Percentiles rank a stretch among this genome's conserved stretches.
phyloP scores from a whole-genome alignment of 2,113 vertebrate genomes.

The Tonatia bakeri region DNA sequence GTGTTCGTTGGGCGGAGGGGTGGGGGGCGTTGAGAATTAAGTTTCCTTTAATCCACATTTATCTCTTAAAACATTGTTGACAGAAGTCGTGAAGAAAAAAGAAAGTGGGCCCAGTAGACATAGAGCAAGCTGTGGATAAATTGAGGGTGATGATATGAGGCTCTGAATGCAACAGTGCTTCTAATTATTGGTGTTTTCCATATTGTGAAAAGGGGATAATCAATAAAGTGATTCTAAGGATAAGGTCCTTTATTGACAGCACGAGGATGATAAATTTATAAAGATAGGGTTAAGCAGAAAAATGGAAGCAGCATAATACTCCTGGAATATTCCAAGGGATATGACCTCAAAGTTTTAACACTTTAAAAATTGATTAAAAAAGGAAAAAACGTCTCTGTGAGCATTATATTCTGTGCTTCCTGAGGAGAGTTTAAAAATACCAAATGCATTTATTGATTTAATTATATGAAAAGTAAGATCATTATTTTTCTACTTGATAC shows the following conservation, averaged over 20 bases:
- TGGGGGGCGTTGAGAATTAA: neutral
- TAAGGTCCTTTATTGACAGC: neutral
- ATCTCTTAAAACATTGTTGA: neutral
- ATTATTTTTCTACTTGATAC: neutral
- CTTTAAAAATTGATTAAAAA: neutral
- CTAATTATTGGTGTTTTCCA: neutral
- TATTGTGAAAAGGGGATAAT: neutral
- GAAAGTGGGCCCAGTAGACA: rapidly evolving
- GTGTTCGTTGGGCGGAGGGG: too few relatives aligned
- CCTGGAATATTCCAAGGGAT: neutral
- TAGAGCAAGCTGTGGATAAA: neutral
- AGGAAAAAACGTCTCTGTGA: neutral
- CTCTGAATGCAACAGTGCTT: rapidly evolving
- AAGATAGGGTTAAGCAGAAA: neutral
- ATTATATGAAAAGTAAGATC: neutral
- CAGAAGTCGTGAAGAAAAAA: neutral
- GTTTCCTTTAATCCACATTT: neutral
- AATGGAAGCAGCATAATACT: neutral
- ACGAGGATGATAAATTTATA: neutral
- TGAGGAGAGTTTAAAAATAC: neutral
- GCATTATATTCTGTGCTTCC: neutral
- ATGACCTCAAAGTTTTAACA: neutral
- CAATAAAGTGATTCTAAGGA: neutral
- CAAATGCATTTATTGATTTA: neutral
- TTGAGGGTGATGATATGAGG: neutral